Base-by-base conservation (phyloP, 2,888 invertebrate species). In the Stenodema calcarata region DNA sequence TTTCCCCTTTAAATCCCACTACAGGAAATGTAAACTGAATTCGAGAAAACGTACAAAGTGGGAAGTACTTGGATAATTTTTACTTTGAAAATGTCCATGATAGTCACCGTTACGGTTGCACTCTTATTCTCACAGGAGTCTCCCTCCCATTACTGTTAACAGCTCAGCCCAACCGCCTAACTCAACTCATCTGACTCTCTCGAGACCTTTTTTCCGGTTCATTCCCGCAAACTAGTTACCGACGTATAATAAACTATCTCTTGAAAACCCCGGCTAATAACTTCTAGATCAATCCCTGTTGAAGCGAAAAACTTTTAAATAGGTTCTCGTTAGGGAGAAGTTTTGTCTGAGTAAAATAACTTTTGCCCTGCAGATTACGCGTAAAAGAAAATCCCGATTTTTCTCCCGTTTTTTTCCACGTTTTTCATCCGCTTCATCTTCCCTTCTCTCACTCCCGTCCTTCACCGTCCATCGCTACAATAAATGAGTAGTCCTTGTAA, bases 261-360 rank as follows among this genome's bases (percentile, higher is more conserved):
- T 50, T 30, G 78, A 1, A 30, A 30, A 80, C 50, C 30, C 50
- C 80, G 16, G 44, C 50, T 80, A 80, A 80, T 80, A 80, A 80
- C 80, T 80, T 80, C 47, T 54, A n/a, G 80, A 80, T 80, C 44
- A 80, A 80, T 80, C 80, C 80, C 35, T 18, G 27, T 50, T 54
- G 80, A 80, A 80, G 50, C 80, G 80, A 80, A 80, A 80, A 80
- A 80, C 47, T 80, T 80, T 54, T 80, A 80, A 80, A 80, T 80
- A 54, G 80, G 80, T 80, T 80, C 80, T 80, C 80, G 80, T 80
- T 80, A 80, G 54, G 62, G 62, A 30, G 50, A 80, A 80, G 54
- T 47, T 80, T 50, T 14, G n/a, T 14, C 73, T 16, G 73, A 73
- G 41, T 73, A 30, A 30, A 73, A 73, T 73, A 73, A 73, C 73